Percentiles rank a stretch among this genome's conserved stretches.
Conservation (phyloP, 2,888 invertebrate genomes). For the Ophion ellenae region DNA sequence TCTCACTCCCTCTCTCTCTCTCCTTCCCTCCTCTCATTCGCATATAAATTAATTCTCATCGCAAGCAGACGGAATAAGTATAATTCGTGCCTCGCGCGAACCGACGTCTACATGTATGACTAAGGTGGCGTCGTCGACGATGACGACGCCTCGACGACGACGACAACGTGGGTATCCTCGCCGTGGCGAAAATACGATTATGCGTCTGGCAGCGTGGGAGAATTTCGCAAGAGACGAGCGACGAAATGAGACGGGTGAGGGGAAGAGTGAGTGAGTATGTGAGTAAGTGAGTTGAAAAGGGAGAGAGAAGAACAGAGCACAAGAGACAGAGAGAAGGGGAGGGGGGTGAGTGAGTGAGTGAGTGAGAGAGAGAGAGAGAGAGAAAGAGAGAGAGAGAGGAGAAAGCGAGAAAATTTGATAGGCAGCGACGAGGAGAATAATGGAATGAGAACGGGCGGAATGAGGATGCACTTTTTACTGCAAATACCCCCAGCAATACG, state of each 20-base stretch:
- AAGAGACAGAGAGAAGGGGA: no score
- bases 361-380: no score
- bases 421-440: constrained; percentile 3
- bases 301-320: no score
- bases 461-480: constrained; percentile 18
- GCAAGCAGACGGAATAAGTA: constrained; percentile 42
- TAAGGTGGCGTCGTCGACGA: constrained; percentile 15
- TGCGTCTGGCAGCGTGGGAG: constrained; percentile 57
- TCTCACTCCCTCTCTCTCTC: background rate
- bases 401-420: no score
- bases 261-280: background rate
- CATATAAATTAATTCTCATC: constrained; percentile 35
- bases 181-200: constrained; percentile 55
- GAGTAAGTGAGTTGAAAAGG: background rate
- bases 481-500: background rate
- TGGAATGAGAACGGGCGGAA: constrained; percentile 12
- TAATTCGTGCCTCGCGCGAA: constrained; percentile 55
- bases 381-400: background rate
- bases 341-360: no score
- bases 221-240: constrained; percentile 47
- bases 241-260: background rate
- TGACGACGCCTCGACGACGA: constrained; percentile 27
- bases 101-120: constrained; percentile 37
- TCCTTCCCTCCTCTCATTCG: constrained; percentile 19
- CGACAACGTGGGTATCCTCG: constrained; percentile 39